phyloP scores from a whole-genome alignment of 1,140 invertebrate genomes.

The Aphelenchoides fujianensis region DNA sequence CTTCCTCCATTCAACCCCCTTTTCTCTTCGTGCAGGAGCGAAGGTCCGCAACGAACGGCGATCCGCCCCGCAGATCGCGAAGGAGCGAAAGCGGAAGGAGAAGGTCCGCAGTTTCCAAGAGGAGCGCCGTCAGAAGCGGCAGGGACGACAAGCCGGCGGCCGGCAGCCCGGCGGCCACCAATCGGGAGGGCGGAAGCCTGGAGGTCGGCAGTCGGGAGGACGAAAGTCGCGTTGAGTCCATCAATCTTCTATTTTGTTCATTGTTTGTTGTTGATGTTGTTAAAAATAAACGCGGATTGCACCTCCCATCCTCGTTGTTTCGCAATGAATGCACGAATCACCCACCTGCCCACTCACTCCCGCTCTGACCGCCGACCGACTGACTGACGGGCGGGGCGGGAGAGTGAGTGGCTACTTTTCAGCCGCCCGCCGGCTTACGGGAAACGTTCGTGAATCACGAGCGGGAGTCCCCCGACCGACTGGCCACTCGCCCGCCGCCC shows the following conservation, averaged over 20 bases:
- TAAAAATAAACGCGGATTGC: background rate
- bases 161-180: background rate
- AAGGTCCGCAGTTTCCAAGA: conserved; percentile 37
- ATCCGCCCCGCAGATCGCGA: conserved; percentile 42
- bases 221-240: background rate
- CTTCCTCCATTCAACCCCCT: too few species aligned
- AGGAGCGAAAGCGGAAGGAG: conserved; percentile 30
- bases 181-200: background rate
- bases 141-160: background rate
- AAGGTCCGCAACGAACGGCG: conserved; percentile 55
- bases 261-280: conserved; percentile 3
- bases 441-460: conserved; percentile 1
- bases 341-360: background rate
- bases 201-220: background rate
- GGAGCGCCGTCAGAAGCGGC: conserved; percentile 32
- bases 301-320: background rate
- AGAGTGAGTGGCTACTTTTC: too few species aligned
- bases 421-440: too few species aligned
- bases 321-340: background rate
- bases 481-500: too few species aligned
- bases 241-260: too few species aligned
- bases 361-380: background rate
- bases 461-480: background rate
- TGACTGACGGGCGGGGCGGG: too few species aligned
- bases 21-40: background rate